Base-by-base conservation (phyloP, 2,888 invertebrate species). In the Eupithecia subfuscata region DNA sequence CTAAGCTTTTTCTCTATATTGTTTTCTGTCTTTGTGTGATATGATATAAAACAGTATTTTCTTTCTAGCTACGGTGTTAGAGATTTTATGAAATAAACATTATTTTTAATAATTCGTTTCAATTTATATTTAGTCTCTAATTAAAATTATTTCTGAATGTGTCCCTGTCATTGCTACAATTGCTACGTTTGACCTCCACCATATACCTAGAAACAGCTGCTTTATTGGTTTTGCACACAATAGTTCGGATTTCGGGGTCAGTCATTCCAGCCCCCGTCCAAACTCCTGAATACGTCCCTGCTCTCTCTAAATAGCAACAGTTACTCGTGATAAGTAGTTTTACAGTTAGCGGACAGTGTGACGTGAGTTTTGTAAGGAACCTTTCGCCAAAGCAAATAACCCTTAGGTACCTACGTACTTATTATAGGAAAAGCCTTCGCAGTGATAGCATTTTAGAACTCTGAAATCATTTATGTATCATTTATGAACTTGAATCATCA, bases 261-360 rank as follows among this genome's bases (percentile, higher is more conserved):
- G 52, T 9, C 11, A 4, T 56, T 56, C 4, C 52, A 2, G 9
- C 52, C 52, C 1, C n/a, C n/a, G n/a, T n/a, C 2, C 11, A 8
- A 8, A 1, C 48, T n/a, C n/a, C 65, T 67, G 18, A 75, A 12
- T 76, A 63, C 78, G 48, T 43, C 71, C 70, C 80, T 75, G 75
- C 43, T 48, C 8, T 45, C 73, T 40, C 63, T 70, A 60, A 70
- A 43, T 65, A 63, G 64, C n/a, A 64, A 67, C 73, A 63, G 75
- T 73, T 67, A 69, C 45, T 52, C 69, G 63, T 74, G 64, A 45
- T 63, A 73, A 70, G 68, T 76, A 69, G 48, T 25, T 73, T 70
- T 73, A 71, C 76, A 63, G 76, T 76, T 76, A 76, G 25, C 45
- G 56, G 52, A 67, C 71, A 18, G 1, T 68, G 68, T 43, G 43